A percentile compares a stretch with the other conserved stretches of the same genome.
Evolutionary conservation across 2,113 vertebrate genomes (phyloP).

Genomic region (Theropithecus gelada): DNA sequence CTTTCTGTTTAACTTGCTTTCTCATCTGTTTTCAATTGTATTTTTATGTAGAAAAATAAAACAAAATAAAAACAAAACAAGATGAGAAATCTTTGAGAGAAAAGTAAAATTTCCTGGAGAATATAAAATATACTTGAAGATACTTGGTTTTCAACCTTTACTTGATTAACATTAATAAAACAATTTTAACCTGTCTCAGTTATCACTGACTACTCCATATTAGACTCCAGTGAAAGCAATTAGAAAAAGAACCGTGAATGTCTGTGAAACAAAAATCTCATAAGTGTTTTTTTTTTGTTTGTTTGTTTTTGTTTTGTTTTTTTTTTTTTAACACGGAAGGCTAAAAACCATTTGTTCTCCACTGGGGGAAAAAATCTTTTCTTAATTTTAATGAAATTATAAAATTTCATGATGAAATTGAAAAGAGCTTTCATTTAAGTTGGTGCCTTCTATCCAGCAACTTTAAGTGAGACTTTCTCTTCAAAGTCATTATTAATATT

Average conservation of each 20-base stretch:
- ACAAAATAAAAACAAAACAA: neutral
- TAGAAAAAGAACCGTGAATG: neutral
- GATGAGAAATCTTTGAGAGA: neutral
- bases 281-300: conserved; percentile 28
- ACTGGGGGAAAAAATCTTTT: neutral
- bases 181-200: neutral
- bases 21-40: neutral
- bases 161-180: conserved; percentile 39
- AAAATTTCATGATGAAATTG: neutral
- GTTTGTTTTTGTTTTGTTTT: too few species aligned
- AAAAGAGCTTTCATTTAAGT: conserved; percentile 39
- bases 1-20: neutral
- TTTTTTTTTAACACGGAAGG: neutral
- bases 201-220: neutral
- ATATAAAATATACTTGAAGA: neutral
- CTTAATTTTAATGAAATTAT: conserved; percentile 56
- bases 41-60: conserved; percentile 4
- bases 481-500: conserved; percentile 58
- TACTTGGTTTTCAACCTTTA: conserved; percentile 20
- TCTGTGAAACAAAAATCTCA: neutral
- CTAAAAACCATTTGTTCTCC: conserved; percentile 17
- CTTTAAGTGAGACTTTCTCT: conserved; percentile 37
- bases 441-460: neutral
- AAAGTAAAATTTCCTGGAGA: conserved; percentile 24
- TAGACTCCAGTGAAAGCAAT: neutral